Conservation (phyloP, 2,113 vertebrate species). For the Poecile atricapillus region DNA sequence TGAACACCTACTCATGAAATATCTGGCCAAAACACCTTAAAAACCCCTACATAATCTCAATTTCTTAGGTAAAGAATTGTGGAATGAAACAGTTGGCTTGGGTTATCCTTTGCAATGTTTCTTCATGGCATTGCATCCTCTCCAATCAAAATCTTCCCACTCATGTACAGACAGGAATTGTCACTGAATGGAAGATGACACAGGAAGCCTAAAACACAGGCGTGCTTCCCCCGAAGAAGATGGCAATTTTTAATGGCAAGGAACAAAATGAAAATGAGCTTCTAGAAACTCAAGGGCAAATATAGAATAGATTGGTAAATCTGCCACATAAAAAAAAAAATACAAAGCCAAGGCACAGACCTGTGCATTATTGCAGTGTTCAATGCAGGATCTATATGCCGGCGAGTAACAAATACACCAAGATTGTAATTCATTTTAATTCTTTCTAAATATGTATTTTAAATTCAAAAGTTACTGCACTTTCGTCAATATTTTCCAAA, state of each 20-base stretch:
- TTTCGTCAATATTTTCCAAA: background rate
- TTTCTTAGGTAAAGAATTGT: background rate
- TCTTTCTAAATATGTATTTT: background rate
- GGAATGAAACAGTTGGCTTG: background rate
- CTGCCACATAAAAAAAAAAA: background rate
- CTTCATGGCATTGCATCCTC: background rate
- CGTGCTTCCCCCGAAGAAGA: background rate
- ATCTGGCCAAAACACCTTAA: background rate
- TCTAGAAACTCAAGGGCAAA: conserved; percentile 32
- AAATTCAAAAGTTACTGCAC: background rate
- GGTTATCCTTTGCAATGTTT: background rate
- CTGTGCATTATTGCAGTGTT: background rate
- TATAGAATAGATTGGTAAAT: background rate
- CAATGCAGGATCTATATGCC: background rate
- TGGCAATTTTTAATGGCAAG: background rate
- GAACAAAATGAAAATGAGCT: conserved; percentile 7
- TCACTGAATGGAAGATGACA: background rate
- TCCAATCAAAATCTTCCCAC: background rate
- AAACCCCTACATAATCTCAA: background rate
- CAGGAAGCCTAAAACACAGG: background rate
- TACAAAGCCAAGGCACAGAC: background rate
- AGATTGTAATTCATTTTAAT: background rate
- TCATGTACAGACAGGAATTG: background rate
- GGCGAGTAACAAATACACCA: background rate
- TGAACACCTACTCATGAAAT: background rate